A percentile compares a stretch with the other conserved stretches of the same genome.
Conservation (phyloP, 2,888 invertebrate genomes). For the Parnassius glacialis region DNA sequence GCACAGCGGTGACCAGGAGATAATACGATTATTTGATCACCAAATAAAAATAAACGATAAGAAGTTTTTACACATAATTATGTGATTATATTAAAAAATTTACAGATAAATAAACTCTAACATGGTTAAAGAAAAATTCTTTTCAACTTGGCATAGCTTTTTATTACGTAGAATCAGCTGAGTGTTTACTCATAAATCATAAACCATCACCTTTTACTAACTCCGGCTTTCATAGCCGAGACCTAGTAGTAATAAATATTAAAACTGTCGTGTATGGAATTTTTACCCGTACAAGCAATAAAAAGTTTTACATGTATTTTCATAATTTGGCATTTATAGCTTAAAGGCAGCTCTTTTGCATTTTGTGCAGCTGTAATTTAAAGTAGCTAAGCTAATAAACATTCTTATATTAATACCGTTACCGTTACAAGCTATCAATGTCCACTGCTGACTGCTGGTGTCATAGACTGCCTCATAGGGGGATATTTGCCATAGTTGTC, state of each 20-base stretch:
- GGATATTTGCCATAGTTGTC: no score
- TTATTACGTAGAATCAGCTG: neutral
- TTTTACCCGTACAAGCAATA: constrained; percentile 17
- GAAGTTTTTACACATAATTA: no score
- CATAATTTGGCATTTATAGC: constrained; percentile 20
- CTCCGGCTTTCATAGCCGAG: neutral
- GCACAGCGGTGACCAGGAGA: no score
- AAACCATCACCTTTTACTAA: neutral
- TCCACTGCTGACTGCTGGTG: no score
- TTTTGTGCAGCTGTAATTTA: constrained; percentile 7
- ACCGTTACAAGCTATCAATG: no score
- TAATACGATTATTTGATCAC: no score
- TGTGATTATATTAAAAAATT: no score
- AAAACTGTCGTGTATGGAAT: constrained; percentile 18
- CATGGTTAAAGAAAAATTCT: neutral
- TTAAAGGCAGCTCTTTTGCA: constrained; percentile 11
- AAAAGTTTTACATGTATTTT: constrained; percentile 16
- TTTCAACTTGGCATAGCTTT: neutral
- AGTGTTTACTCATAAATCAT: constrained; percentile 14
- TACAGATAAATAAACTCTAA: no score
- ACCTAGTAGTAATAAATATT: constrained; percentile 15
- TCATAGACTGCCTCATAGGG: no score
- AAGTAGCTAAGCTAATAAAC: neutral
- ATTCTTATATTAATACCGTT: no score
- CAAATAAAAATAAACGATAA: no score